A percentile compares a stretch with the other conserved stretches of the same genome.
Conservation (phyloP, 2,888 invertebrate species). For the Anthophora plumipes region DNA sequence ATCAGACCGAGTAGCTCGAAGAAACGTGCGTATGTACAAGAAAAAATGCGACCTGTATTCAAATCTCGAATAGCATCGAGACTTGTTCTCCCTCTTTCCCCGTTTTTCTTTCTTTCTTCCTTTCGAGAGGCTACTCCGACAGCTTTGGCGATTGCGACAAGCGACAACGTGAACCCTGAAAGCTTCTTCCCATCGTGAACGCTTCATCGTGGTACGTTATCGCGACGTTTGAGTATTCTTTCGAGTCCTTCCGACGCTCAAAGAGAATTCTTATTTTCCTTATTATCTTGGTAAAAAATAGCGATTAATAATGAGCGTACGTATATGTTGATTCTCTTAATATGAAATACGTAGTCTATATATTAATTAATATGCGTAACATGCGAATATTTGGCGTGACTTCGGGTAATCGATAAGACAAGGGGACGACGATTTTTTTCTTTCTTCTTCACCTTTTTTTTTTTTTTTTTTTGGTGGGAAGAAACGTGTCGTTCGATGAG, state of each 20-base stretch:
- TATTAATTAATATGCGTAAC: slow-evolving; percentile 58
- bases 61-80: slow-evolving; percentile 9
- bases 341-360: slow-evolving; percentile 59
- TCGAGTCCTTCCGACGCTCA: slow-evolving; percentile 36
- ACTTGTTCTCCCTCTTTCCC: slow-evolving; percentile 39
- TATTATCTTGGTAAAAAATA: slow-evolving; percentile 72
- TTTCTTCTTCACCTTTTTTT: too few species aligned
- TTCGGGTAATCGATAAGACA: slow-evolving; percentile 69
- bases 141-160: slow-evolving; percentile 64
- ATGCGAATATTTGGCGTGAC: slow-evolving; percentile 77
- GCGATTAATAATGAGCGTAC: slow-evolving; percentile 70
- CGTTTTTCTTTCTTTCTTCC: background rate
- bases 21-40: slow-evolving; percentile 33
- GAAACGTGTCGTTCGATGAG: slow-evolving; percentile 32
- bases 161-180: slow-evolving; percentile 64
- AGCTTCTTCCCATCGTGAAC: slow-evolving; percentile 21
- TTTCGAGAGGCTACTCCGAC: slow-evolving; percentile 44
- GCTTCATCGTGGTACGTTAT: slow-evolving; percentile 15
- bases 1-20: slow-evolving; percentile 8
- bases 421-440: slow-evolving; percentile 50
- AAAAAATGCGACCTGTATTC: slow-evolving; percentile 10
- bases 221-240: background rate
- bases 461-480: slow-evolving; percentile 37
- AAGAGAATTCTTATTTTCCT: slow-evolving; percentile 43
- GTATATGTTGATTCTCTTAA: slow-evolving; percentile 60